Conservation (phyloP, 2,888 invertebrate genomes). For the Sarcophaga rosellei region DNA sequence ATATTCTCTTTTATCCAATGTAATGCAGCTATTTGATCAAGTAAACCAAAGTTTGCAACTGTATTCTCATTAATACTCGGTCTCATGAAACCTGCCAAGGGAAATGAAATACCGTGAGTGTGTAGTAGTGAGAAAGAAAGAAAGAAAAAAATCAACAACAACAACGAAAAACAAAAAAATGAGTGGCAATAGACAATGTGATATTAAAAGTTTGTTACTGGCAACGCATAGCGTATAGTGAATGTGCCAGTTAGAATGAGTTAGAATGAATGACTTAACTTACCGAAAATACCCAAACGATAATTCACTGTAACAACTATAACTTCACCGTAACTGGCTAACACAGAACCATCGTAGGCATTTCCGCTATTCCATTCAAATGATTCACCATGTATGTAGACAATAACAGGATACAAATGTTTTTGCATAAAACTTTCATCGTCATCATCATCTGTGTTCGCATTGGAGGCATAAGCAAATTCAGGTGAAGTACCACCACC, state of each 20-base stretch:
- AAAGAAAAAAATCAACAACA: neutral
- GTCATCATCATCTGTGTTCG: slow-evolving; percentile 22
- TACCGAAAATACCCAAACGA: slow-evolving; percentile 91
- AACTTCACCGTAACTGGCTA: slow-evolving; percentile 95
- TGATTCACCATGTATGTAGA: slow-evolving; percentile 97
- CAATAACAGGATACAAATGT: slow-evolving; percentile 90
- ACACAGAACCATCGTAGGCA: slow-evolving; percentile 96
- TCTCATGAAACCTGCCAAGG: slow-evolving; percentile 87
- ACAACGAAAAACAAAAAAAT: slow-evolving; percentile 6
- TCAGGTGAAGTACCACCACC: neutral
- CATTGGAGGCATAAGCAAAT: slow-evolving; percentile 35
- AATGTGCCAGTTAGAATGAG: neutral
- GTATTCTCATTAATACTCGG: slow-evolving; percentile 88
- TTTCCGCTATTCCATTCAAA: slow-evolving; percentile 99
- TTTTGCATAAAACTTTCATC: slow-evolving; percentile 79
- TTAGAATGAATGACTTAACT: slow-evolving; percentile 74
- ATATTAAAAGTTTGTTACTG: slow-evolving; percentile 24
- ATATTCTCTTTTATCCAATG: slow-evolving; percentile 98
- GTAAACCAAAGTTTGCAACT: slow-evolving; percentile 94
- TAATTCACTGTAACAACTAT: slow-evolving; percentile 93
- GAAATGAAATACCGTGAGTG: too few relatives aligned
- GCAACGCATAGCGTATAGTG: neutral
- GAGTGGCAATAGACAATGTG: slow-evolving; percentile 8
- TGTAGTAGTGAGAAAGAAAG: neutral
- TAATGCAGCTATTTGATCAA: slow-evolving; percentile 96